These are phyloP conservation scores for Grammomys surdaster DNA, from an alignment of 2,113 vertebrate genomes.

Conservation along the genomic window DNA sequence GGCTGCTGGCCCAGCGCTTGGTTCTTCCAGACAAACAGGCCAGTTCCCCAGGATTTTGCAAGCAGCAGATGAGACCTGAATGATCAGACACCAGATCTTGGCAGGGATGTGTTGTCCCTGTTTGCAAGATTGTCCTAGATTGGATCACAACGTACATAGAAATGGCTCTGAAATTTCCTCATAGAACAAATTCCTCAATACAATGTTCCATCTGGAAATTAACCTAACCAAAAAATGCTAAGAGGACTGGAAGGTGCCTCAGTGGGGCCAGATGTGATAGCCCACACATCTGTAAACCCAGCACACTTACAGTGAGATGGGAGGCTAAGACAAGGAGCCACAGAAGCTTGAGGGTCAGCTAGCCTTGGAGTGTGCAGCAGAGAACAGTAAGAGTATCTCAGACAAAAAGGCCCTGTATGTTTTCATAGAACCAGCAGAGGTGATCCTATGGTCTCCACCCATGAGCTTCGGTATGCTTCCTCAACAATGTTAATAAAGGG, in stretches of 20 bases:
- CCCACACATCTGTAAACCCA: neutral
- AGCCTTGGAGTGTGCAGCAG: neutral
- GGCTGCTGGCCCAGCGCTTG: fast-evolving
- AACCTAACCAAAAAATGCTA: neutral
- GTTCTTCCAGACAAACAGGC: neutral
- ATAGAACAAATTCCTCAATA: neutral
- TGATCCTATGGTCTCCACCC: neutral
- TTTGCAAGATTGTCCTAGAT: no score
- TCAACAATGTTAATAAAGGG: neutral
- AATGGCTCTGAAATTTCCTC: neutral
- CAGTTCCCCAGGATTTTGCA: no score
- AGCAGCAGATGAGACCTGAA: neutral
- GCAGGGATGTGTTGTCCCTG: fast-evolving
- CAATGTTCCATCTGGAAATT: neutral
- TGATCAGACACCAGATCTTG: fast-evolving
- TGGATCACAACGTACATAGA: neutral
- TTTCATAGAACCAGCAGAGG: neutral
- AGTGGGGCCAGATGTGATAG: neutral
- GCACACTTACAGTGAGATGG: neutral
- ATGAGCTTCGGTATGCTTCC: neutral
- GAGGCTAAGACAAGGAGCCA: neutral
- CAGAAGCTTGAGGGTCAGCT: neutral
- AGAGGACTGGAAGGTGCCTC: neutral
- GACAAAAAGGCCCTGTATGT: neutral
- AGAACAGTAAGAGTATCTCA: neutral